Conservation (phyloP, 2,113 vertebrate species). For the Eulacestoma nigropectus region DNA sequence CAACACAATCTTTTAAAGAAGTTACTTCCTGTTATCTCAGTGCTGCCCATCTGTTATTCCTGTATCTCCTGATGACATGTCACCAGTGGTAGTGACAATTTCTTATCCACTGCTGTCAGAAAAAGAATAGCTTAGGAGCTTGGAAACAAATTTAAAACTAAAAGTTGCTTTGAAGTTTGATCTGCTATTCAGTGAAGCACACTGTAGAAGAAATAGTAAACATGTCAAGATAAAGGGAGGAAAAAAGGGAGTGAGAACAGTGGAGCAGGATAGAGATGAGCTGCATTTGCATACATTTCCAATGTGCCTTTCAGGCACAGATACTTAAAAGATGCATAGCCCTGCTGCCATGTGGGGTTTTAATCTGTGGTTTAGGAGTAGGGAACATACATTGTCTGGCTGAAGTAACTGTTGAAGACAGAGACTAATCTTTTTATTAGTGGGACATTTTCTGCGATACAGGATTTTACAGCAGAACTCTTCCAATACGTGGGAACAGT, state of each 20-base stretch:
- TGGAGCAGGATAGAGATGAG: neutral
- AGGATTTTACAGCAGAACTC: neutral
- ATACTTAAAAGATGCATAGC: neutral
- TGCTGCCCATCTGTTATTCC: constrained; percentile 59
- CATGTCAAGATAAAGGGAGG: constrained; percentile 41
- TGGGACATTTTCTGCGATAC: rapidly evolving
- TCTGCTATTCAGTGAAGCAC: constrained; percentile 36
- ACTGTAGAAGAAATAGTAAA: constrained; percentile 41
- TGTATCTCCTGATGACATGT: constrained; percentile 45
- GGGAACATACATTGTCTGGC: neutral
- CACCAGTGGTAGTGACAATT: constrained; percentile 45
- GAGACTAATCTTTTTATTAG: neutral
- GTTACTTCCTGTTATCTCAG: constrained; percentile 36
- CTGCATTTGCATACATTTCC: constrained; percentile 9
- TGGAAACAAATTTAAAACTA: constrained; percentile 55
- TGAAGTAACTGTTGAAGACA: neutral
- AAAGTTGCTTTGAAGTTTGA: constrained; percentile 65
- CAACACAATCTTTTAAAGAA: constrained; percentile 47
- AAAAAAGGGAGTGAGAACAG: neutral
- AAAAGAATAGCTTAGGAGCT: constrained; percentile 45
- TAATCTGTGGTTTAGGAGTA: neutral
- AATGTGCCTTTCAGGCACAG: neutral
- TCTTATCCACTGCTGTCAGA: constrained; percentile 52
- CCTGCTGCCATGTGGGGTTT: neutral
- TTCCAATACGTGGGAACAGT: neutral